Percentiles rank a stretch among this genome's conserved stretches.
phyloP scores from a whole-genome alignment of 2,888 invertebrate genomes.

The Hecatera dysodea region DNA sequence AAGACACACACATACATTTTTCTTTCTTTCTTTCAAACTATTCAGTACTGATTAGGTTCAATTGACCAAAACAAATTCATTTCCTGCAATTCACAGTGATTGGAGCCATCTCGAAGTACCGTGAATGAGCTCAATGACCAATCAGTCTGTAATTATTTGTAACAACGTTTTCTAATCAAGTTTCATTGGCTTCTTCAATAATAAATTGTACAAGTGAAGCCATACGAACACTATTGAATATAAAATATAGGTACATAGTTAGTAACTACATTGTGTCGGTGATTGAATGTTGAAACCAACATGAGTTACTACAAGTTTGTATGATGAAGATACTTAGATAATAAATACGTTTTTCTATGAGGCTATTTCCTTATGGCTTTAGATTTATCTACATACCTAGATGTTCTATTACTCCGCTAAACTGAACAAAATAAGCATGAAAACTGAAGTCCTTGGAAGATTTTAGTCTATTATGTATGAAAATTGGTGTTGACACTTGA shows the following conservation, averaged over 20 bases:
- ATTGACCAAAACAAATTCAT: background rate
- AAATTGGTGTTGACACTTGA: background rate
- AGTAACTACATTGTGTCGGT: background rate
- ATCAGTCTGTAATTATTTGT: conserved; percentile 14
- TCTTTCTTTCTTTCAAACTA: background rate
- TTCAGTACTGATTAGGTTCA: background rate
- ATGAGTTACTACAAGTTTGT: background rate
- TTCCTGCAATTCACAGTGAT: background rate
- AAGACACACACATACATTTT: too few species aligned
- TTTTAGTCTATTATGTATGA: background rate
- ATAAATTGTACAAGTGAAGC: conserved; percentile 38
- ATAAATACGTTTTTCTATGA: background rate
- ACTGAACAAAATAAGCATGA: background rate
- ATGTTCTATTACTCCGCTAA: background rate
- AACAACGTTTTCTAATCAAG: conserved; percentile 46
- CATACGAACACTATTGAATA: conserved; percentile 9
- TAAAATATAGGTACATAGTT: conserved; percentile 34
- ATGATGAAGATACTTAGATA: background rate
- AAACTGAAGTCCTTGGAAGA: background rate
- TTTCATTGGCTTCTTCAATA: conserved; percentile 45
- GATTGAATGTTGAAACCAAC: conserved; percentile 18
- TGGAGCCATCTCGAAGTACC: background rate
- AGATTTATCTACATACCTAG: background rate
- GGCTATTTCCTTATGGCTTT: background rate
- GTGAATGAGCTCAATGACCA: background rate